Evolutionary conservation across 2,113 vertebrate genomes (phyloP).

Genomic region (Alaudala cheleensis): DNA sequence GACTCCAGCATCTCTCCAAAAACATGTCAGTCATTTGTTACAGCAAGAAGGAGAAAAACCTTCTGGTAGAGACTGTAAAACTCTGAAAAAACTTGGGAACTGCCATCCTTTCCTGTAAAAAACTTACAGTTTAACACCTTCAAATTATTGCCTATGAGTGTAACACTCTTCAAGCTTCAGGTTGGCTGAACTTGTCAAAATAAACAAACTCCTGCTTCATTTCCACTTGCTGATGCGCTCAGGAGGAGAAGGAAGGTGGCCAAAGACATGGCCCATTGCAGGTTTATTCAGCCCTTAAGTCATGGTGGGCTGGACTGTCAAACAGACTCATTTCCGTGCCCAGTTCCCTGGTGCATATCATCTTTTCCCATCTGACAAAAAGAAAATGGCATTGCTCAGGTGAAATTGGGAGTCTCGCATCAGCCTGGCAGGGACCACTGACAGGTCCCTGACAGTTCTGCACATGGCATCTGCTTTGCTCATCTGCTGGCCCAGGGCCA

Average conservation of each 20-base stretch:
- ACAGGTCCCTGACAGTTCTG: neutral
- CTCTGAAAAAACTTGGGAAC: neutral
- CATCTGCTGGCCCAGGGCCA: neutral
- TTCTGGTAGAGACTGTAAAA: conserved; percentile 8
- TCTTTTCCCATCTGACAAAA: neutral
- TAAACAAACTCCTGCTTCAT: conserved; percentile 8
- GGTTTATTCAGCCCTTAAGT: conserved; percentile 30
- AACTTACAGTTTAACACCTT: neutral
- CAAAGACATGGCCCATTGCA: conserved; percentile 10
- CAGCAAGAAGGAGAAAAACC: neutral
- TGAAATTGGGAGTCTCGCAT: neutral
- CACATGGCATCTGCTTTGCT: neutral
- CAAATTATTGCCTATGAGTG: neutral
- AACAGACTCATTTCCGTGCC: neutral
- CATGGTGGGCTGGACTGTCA: neutral
- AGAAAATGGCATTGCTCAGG: neutral
- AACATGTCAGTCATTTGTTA: conserved; percentile 21
- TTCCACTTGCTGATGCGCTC: neutral
- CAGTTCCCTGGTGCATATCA: neutral
- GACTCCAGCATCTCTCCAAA: neutral
- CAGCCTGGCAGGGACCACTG: neutral
- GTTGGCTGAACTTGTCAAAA: conserved; percentile 8
- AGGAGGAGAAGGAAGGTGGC: neutral
- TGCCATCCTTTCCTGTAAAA: neutral
- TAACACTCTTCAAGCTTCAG: neutral